A percentile compares a stretch with the other conserved stretches of the same genome.
Evolutionary conservation across 2,113 vertebrate species (phyloP).

Genomic region (Stegostoma tigrinum): DNA sequence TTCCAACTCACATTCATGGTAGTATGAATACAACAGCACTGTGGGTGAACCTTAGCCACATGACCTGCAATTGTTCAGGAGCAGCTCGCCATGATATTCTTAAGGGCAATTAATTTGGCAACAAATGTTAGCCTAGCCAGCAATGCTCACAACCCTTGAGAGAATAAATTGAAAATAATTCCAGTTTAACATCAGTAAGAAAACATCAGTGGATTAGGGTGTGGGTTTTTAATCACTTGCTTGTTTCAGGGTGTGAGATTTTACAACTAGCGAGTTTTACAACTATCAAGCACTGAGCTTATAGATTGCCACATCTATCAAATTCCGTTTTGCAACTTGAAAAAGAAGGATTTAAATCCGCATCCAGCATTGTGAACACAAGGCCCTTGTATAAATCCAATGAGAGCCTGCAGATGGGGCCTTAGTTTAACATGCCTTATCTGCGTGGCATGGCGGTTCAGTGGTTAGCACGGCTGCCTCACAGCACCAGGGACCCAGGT

Average conservation of each 20-base stretch:
- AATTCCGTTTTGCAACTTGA: no score
- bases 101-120: no score
- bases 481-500: no score
- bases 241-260: background rate
- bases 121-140: no score
- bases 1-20: background rate
- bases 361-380: background rate
- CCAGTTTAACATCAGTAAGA: background rate
- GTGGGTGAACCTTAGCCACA: no score
- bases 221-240: background rate
- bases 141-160: no score
- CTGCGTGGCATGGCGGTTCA: no score
- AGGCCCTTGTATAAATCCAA: background rate
- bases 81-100: no score
- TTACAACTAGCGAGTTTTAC: background rate
- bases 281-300: background rate
- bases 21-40: background rate
- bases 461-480: no score
- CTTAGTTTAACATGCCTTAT: background rate
- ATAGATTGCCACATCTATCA: background rate
- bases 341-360: background rate
- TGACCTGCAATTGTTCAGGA: no score
- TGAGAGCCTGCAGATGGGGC: background rate
- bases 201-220: background rate
- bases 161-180: no score